Evolutionary conservation across 2,888 invertebrate species (phyloP), one percentile per base, ranked within the genome.

Genomic region (Spodoptera exigua): DNA sequence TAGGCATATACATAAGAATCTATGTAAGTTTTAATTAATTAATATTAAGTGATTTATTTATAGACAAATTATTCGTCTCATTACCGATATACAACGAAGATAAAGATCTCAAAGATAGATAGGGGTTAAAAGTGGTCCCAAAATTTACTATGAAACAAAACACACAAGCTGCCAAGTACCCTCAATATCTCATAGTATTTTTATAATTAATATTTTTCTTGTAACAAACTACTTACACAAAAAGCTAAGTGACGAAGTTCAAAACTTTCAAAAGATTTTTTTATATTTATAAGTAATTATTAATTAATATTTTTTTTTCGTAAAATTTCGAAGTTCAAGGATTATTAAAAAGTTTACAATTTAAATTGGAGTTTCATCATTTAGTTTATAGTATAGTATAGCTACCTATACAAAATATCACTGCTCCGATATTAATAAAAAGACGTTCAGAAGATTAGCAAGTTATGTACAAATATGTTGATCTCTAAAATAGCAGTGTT

Each of bases 111-210:
- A 76, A 74, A 80, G 79, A 79, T 69, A 81, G 82, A 84, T 80
- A 82, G 78, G 82, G 85, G 86, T 83, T 85, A 84, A 85, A 76
- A 90, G 86, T 93, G 93, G 93, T 93, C 93, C 93, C 93, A 93
- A 93, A 91, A 90, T 92, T 91, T 91, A 91, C 86, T 92, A 92
- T 91, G 91, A 93, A 92, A 88, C 85, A 87, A 88, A 91, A 91
- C 88, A 88, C 86, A 83, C 83, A 84, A 86, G 85, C 87, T 83
- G 87, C 83, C 84, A 78, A 78, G 71, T 78, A 79, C 73, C 81
- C 80, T 78, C 77, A 76, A 79, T 78, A 78, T 78, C 77, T 79
- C 78, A 76, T 63, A 79, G 78, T 79, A 73, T 73, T 68, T 52
- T 58, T 67, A 61, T 66, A 74, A 74, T 74, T 27, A 27, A n/a